Percentiles rank a stretch among this genome's conserved stretches.
These are phyloP conservation scores for Cosmorhoe ocellata DNA, from an alignment of 2,888 invertebrate species.

Conservation along the genomic window DNA sequence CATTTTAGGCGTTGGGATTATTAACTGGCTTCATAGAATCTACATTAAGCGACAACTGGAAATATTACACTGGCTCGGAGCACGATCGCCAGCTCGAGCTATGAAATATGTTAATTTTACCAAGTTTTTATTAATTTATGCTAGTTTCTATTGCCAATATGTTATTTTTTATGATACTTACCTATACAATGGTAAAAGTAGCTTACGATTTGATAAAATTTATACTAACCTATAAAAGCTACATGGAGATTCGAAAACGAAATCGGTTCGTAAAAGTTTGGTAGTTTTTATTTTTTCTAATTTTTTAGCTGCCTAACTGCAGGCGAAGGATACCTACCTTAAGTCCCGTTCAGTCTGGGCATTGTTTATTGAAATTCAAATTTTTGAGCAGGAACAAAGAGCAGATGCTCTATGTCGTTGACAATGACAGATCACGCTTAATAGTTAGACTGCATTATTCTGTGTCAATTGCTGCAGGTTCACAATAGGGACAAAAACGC, in stretches of 20 bases:
- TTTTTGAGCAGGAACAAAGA: slow-evolving; percentile 74
- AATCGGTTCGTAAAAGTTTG: no score
- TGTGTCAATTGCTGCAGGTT: slow-evolving; percentile 44
- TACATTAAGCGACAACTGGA: slow-evolving; percentile 67
- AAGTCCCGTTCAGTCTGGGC: slow-evolving; percentile 49
- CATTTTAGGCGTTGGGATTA: slow-evolving; percentile 60
- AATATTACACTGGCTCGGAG: slow-evolving; percentile 54
- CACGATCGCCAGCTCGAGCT: slow-evolving; percentile 25
- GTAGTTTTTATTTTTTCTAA: no score
- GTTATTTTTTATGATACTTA: slow-evolving; percentile 40
- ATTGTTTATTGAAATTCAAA: slow-evolving; percentile 71
- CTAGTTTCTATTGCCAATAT: slow-evolving; percentile 47
- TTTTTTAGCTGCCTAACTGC: no score
- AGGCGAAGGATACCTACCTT: no score
- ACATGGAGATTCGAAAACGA: no score
- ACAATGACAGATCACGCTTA: slow-evolving; percentile 71
- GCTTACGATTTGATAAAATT: no score
- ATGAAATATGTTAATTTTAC: slow-evolving; percentile 68
- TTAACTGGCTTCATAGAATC: slow-evolving; percentile 59
- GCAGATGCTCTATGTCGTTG: slow-evolving; percentile 59
- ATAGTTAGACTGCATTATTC: slow-evolving; percentile 29
- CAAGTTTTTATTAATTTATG: no score
- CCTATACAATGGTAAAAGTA: background rate
- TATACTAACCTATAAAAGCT: no score
- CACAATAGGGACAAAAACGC: slow-evolving; percentile 63